phyloP scores from a whole-genome alignment of 2,797 vertebrate genomes.

The Cossypha dichroa region DNA sequence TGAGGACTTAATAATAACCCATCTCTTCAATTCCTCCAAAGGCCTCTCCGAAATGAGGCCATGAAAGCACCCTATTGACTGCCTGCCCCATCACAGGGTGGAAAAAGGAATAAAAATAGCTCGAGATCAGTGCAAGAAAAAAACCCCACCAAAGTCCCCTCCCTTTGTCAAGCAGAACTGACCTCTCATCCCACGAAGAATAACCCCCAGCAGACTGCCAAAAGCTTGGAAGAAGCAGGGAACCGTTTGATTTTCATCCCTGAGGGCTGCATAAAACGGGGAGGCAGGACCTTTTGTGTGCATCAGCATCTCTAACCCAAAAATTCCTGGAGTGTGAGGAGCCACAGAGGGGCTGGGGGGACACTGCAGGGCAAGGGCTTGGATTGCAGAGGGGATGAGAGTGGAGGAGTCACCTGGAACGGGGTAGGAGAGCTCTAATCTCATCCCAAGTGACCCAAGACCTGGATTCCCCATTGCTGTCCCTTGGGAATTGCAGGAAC shows the following conservation, averaged over 20 bases:
- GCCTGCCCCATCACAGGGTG: neutral
- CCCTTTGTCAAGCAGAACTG: neutral
- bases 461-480: accelerated
- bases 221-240: neutral
- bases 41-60: neutral
- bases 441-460: neutral
- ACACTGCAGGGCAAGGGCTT: accelerated
- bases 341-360: accelerated
- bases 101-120: constrained; percentile 41
- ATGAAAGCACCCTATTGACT: constrained; percentile 31
- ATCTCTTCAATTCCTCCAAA: constrained; percentile 3
- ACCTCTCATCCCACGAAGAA: constrained; percentile 29
- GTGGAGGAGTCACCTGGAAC: neutral
- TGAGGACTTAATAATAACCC: constrained; percentile 25
- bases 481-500: neutral
- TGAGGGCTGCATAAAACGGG: neutral
- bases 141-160: neutral
- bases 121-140: neutral
- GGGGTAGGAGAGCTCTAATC: neutral
- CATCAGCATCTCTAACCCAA: neutral
- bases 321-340: accelerated
- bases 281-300: constrained; percentile 3
- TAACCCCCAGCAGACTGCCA: neutral
- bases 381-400: accelerated
- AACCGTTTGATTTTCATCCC: constrained; percentile 20